Evolutionary conservation across 1,140 invertebrate species (phyloP).

Genomic region (Leptinotarsa texana): DNA sequence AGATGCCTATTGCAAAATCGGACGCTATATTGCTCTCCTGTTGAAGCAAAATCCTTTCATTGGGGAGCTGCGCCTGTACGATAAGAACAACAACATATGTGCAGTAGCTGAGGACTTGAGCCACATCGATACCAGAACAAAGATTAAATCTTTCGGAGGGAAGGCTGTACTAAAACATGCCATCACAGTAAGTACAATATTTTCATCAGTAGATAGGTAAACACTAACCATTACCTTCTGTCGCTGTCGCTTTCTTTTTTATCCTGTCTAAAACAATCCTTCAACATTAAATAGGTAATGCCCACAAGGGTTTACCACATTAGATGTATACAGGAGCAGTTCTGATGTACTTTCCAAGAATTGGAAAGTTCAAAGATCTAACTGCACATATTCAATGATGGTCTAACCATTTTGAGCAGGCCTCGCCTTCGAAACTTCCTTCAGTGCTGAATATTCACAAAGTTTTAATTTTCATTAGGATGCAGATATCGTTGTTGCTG

Average conservation of each 20-base stretch:
- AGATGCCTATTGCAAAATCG: conserved; percentile 93
- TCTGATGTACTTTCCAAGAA: neutral
- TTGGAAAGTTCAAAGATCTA: too few relatives aligned
- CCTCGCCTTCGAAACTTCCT: too few relatives aligned
- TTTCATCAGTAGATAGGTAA: too few relatives aligned
- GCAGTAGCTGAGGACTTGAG: conserved; percentile 96
- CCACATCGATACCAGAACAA: conserved; percentile 88
- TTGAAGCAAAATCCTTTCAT: conserved; percentile 88
- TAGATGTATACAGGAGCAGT: too few relatives aligned
- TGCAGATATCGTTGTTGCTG: conserved; percentile 44
- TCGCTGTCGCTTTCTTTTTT: too few relatives aligned
- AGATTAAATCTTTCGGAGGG: conserved; percentile 79
- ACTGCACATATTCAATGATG: too few relatives aligned
- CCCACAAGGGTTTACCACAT: too few relatives aligned
- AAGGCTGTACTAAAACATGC: conserved; percentile 69
- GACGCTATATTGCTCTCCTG: conserved; percentile 91
- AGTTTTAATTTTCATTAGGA: conserved; percentile 34
- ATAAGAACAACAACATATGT: conserved; percentile 87
- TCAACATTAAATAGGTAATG: too few relatives aligned
- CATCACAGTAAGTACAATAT: conserved; percentile 35
- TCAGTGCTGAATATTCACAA: too few relatives aligned
- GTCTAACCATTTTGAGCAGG: too few relatives aligned
- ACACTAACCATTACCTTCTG: too few relatives aligned
- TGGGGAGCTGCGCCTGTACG: conserved; percentile 84
- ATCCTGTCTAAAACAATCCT: too few relatives aligned